Evolutionary conservation across 1,140 invertebrate genomes (phyloP).

Genomic region (Dendrolimus kikuchii): DNA sequence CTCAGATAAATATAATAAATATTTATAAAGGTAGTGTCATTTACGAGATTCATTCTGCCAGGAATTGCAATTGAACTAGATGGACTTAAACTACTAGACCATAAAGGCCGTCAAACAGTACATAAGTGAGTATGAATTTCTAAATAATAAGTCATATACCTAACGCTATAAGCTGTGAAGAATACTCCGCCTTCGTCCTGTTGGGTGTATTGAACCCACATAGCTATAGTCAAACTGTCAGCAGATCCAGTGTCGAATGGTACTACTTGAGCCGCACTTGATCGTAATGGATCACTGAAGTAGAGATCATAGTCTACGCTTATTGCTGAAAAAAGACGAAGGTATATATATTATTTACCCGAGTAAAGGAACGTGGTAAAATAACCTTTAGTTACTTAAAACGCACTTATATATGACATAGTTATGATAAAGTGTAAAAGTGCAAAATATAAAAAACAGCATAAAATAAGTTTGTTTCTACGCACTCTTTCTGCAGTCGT

Average conservation of each 20-base stretch:
- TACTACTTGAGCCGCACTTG: slow-evolving; percentile 90
- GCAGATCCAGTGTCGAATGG: slow-evolving; percentile 87
- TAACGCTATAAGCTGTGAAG: slow-evolving; percentile 92
- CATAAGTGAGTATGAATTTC: background rate
- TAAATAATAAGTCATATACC: slow-evolving; percentile 25
- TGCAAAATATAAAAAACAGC: too few species aligned
- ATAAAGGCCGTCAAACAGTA: too few species aligned
- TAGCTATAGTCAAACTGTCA: slow-evolving; percentile 88
- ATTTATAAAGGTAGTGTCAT: too few species aligned
- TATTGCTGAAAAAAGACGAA: slow-evolving; percentile 79
- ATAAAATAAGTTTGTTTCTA: slow-evolving; percentile 11
- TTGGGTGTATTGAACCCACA: slow-evolving; percentile 97
- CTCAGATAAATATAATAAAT: too few species aligned
- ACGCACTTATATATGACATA: too few species aligned
- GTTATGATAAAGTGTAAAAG: too few species aligned
- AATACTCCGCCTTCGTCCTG: slow-evolving; percentile 93
- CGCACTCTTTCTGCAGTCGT: slow-evolving; percentile 95
- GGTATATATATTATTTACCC: slow-evolving; percentile 3
- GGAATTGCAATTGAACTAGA: too few species aligned
- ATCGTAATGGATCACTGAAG: slow-evolving; percentile 91
- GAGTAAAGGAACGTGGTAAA: background rate
- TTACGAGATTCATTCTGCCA: too few species aligned
- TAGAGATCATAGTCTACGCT: slow-evolving; percentile 97
- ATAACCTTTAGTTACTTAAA: too few species aligned
- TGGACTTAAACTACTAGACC: too few species aligned